phyloP scores from a whole-genome alignment of 1,140 invertebrate genomes.

The Drosophila rhopaloa region DNA sequence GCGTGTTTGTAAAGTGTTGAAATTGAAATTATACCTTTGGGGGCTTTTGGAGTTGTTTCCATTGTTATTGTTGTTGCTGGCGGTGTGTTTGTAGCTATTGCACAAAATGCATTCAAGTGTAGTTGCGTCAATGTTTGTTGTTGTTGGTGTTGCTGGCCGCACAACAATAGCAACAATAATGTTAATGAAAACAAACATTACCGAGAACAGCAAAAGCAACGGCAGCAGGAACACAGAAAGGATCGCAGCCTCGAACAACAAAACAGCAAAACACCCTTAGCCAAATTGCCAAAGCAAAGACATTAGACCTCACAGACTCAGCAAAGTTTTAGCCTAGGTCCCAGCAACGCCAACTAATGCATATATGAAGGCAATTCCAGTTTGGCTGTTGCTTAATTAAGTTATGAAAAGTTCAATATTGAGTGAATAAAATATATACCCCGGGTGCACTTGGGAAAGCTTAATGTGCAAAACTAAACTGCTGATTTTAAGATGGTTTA shows the following conservation, averaged over 20 bases:
- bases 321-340: constrained; percentile 11
- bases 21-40: constrained; percentile 81
- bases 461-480: neutral
- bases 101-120: constrained; percentile 65
- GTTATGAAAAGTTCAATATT: constrained; percentile 48
- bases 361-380: constrained; percentile 46
- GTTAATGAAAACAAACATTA: constrained; percentile 75
- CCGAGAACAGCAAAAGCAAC: constrained; percentile 25
- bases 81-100: constrained; percentile 21
- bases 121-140: constrained; percentile 48
- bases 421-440: constrained; percentile 28
- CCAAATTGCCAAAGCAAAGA: constrained; percentile 56
- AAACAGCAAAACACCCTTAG: constrained; percentile 42
- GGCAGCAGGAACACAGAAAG: constrained; percentile 1
- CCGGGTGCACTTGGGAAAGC: neutral
- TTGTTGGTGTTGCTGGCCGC: constrained; percentile 11
- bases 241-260: constrained; percentile 32
- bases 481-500: neutral
- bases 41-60: constrained; percentile 48
- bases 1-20: constrained; percentile 82
- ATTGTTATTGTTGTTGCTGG: constrained; percentile 25
- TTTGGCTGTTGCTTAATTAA: constrained; percentile 29
- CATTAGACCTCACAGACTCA: constrained; percentile 34
- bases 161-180: constrained; percentile 66
- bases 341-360: constrained; percentile 7